Conservation (phyloP, 2,113 vertebrate genomes). For the Archilochus colubris region DNA sequence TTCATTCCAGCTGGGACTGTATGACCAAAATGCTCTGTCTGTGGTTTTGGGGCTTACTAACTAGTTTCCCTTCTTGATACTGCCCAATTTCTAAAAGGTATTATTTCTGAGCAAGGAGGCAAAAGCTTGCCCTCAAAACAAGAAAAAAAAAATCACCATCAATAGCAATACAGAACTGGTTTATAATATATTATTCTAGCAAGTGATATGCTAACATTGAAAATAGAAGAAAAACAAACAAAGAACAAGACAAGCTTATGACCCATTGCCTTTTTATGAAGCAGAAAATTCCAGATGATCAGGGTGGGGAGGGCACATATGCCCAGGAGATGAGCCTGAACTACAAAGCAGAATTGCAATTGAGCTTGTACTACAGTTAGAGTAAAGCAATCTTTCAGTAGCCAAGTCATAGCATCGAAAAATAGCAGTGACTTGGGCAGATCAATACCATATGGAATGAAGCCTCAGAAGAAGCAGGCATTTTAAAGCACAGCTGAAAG, state of each 20-base stretch:
- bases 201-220: constrained; percentile 15
- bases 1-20: not conserved
- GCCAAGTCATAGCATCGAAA: not conserved
- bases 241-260: not conserved
- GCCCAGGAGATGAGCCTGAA: not conserved
- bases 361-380: not conserved
- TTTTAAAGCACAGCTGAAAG: constrained; percentile 7
- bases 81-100: not conserved
- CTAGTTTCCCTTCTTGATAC: not conserved
- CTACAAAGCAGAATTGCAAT: not conserved
- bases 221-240: constrained; percentile 26
- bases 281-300: not conserved
- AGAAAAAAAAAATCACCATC: not conserved
- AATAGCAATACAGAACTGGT: not conserved
- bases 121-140: constrained; percentile 18
- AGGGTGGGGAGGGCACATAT: not conserved
- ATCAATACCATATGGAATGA: constrained; percentile 21
- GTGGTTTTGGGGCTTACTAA: not conserved
- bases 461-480: not conserved
- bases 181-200: not conserved
- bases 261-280: constrained; percentile 31
- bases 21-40: not conserved
- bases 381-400: constrained; percentile 1
- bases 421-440: not conserved
- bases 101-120: not conserved